Base-by-base conservation (phyloP, 2,113 vertebrate species). In the Anthoscopus minutus region DNA sequence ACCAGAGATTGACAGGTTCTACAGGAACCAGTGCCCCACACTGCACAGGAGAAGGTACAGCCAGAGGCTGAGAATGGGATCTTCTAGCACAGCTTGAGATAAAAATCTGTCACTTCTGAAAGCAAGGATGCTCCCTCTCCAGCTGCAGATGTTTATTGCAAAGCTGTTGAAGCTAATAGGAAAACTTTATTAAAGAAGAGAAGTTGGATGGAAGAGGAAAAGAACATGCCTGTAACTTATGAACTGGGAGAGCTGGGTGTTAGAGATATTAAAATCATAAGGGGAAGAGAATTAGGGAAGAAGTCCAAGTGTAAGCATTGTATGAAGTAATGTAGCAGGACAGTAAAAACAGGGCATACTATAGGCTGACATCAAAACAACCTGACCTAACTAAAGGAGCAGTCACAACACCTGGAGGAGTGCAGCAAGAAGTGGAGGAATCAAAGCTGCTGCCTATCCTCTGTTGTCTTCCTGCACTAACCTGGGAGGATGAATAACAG, bases 321-420 rank as follows among this genome's bases (percentile, higher is more conserved):
- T 15, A 23, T n/a, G n/a, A 74, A 73, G 54, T n/a, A 65, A 88
- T 0, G 0, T 8, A 35, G 14, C 28, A 44, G 24, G 67, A 79
- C 10, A 69, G 38, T 50, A 50, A 61, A 44, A 85, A 5, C 30
- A 66, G 18, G 18, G 42, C 24, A 22, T 28, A 18, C 2, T 56
- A 16, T 30, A 60, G 31, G 28, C 30, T 61, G 19, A 48, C 15
- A 48, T 35, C 44, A 72, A 53, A 81, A 85, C 37, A 61, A 30
- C 24, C 25, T 61, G 51, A 66, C 18, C 53, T 76, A 71, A 20
- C 23, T 53, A 28, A 79, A 74, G 50, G 19, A 81, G 47, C 10
- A 64, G 50, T 27, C 40, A 66, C 15, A 56, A 21, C 30, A 58
- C 7, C 35, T 45, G 31, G 44, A 56, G n/a, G 13, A n/a, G 56